phyloP scores from a whole-genome alignment of 2,113 vertebrate genomes.

The Siphamia tubifer region DNA sequence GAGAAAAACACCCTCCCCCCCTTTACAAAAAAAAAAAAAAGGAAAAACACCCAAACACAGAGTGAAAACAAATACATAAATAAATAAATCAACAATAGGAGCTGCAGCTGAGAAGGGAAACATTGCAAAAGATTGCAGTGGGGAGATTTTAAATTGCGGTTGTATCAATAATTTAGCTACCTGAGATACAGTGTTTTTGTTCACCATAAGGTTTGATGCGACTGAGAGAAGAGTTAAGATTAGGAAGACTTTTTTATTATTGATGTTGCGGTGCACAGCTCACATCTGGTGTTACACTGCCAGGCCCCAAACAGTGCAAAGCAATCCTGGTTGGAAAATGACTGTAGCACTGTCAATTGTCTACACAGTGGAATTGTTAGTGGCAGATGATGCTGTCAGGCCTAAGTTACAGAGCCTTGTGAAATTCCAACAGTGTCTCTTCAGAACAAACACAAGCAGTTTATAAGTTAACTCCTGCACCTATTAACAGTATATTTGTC shows the following conservation, averaged over 20 bases:
- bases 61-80: conserved; percentile 81
- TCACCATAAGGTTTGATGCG: conserved; percentile 66
- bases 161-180: conserved; percentile 77
- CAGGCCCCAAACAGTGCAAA: conserved; percentile 55
- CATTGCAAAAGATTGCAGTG: conserved; percentile 63
- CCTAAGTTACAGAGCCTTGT: conserved; percentile 52
- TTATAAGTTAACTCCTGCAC: conserved; percentile 37
- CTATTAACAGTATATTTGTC: conserved; percentile 31
- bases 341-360: conserved; percentile 58
- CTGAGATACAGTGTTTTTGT: conserved; percentile 70
- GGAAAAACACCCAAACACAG: conserved; percentile 54
- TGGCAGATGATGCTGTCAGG: conserved; percentile 28
- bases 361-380: conserved; percentile 50
- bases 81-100: conserved; percentile 79
- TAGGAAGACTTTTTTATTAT: conserved; percentile 72
- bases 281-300: conserved; percentile 67
- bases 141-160: conserved; percentile 74
- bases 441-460: conserved; percentile 53
- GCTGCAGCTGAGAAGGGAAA: conserved; percentile 54
- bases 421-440: conserved; percentile 63
- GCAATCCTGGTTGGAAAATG: conserved; percentile 48
- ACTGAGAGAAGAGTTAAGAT: conserved; percentile 71
- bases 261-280: conserved; percentile 63
- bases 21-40: conserved; percentile 31
- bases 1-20: conserved; percentile 45